Conservation (phyloP, 2,797 vertebrate species). For the Steatocranus sp. region DNA sequence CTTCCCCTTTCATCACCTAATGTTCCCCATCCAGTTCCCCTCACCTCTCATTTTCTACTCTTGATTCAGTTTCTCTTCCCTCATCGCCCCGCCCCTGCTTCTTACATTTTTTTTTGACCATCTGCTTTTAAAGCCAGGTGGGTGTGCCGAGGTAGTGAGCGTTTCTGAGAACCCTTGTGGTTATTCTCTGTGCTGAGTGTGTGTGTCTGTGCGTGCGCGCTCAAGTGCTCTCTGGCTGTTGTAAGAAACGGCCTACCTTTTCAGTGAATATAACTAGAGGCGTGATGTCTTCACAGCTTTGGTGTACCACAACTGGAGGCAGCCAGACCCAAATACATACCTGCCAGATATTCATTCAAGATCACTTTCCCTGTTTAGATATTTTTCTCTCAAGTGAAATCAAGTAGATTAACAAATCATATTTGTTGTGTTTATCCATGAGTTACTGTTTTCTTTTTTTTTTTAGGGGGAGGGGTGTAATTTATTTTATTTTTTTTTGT, state of each 20-base stretch:
- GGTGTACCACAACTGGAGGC: constrained; percentile 41
- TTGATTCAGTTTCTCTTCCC: constrained; percentile 3
- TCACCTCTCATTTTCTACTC: not conserved
- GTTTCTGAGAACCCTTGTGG: constrained; percentile 67
- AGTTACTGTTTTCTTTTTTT: not conserved
- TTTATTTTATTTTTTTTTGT: fast-evolving
- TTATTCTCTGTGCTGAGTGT: constrained; percentile 26
- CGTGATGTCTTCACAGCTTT: constrained; percentile 3
- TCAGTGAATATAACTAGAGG: constrained; percentile 49
- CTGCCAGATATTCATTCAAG: not conserved
- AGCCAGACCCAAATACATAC: not conserved
- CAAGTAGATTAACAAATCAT: not conserved
- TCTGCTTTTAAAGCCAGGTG: constrained; percentile 51
- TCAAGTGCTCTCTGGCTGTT: constrained; percentile 15
- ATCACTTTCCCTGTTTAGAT: not conserved
- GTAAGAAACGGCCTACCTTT: constrained; percentile 59
- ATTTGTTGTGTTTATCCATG: not conserved
- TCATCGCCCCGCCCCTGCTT: not conserved
- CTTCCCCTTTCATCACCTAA: not conserved
- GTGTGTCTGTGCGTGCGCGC: not conserved
- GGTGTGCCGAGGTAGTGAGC: constrained; percentile 45
- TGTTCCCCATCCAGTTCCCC: constrained; percentile 6
- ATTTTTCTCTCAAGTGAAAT: not conserved
- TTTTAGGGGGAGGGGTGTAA: too few species aligned
- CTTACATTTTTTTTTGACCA: constrained; percentile 37